Evolutionary conservation across 2,797 vertebrate genomes (phyloP), one percentile per base, ranked within the genome.

Genomic region (Melanotaenia maccullochi): DNA sequence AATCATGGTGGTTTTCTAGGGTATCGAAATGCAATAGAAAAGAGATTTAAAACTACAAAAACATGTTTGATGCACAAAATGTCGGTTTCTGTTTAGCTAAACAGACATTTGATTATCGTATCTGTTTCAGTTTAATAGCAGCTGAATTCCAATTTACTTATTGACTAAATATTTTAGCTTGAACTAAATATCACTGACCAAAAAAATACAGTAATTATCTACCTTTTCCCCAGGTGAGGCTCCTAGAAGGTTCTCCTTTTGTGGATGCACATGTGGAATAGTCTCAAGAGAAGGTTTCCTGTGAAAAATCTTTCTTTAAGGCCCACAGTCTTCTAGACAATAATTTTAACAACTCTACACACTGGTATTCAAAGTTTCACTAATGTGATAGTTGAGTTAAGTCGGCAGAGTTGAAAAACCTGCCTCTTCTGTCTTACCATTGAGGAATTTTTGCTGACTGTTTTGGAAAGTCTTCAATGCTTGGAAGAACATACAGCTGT

Each of bases 401-500:
- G 12, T 56, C 6, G 18, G 3, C 20, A 60, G 8, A 16, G 4
- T 9, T 30, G 5, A 35, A 3, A 14, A 1, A 5, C 35, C 25
- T 44, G 32, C 7, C 28, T 56, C n/a, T 52, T 18, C 7, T 65
- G 54, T 65, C 67, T 84, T 87, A 94, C 93, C 92, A 93, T 88
- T 80, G 92, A 33, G 86, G 82, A 82, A 87, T 80, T 56, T 87
- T 89, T 9, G 54, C 18, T 25, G 49, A 83, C 54, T 71, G 82
- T 49, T 86, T 84, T 36, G 85, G 88, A 54, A 83, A 42, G 40
- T 91, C 84, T 47, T 78, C 83, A 79, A 92, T 73, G 73, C 75
- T 58, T 42, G 95, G 93, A 87, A 94, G 85, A 56, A 92, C 93
- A 87, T 94, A 82, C 44, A 93, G 82, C 54, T 93, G 90, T 51